These are phyloP conservation scores for Fissipunctia ypsillon DNA, from an alignment of 2,888 invertebrate species.

Conservation along the genomic window DNA sequence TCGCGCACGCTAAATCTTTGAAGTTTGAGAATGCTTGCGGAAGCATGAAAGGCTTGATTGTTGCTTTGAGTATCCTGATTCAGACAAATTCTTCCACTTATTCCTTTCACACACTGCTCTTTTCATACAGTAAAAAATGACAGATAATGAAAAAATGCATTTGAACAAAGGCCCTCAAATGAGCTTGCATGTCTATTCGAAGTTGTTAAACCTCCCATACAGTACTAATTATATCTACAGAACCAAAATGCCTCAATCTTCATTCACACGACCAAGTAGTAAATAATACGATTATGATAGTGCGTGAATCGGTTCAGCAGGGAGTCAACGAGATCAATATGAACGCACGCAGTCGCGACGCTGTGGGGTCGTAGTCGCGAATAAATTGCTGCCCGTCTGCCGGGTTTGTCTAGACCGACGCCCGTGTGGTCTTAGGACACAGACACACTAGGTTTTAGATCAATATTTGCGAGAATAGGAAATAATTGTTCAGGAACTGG, in stretches of 20 bases:
- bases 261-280: conserved; percentile 36
- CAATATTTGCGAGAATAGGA: neutral
- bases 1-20: neutral
- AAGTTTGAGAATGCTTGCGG: neutral
- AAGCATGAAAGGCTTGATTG: neutral
- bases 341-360: conserved; percentile 67
- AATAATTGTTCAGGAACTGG: neutral
- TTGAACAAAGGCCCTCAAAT: neutral
- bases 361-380: conserved; percentile 63
- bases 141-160: neutral
- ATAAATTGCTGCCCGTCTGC: conserved; percentile 71
- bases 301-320: conserved; percentile 38
- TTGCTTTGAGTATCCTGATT: neutral
- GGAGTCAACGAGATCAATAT: conserved; percentile 69
- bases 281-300: conserved; percentile 45
- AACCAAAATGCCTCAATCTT: conserved; percentile 7
- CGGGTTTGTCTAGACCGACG: conserved; percentile 59
- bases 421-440: conserved; percentile 60
- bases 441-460: conserved; percentile 46
- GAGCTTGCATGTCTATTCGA: neutral
- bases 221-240: neutral
- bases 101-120: neutral
- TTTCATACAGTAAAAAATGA: neutral
- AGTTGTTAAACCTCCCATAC: neutral
- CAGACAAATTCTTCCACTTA: neutral